Base-by-base conservation (phyloP, 2,113 vertebrate genomes). In the Alexandromys fortis region DNA sequence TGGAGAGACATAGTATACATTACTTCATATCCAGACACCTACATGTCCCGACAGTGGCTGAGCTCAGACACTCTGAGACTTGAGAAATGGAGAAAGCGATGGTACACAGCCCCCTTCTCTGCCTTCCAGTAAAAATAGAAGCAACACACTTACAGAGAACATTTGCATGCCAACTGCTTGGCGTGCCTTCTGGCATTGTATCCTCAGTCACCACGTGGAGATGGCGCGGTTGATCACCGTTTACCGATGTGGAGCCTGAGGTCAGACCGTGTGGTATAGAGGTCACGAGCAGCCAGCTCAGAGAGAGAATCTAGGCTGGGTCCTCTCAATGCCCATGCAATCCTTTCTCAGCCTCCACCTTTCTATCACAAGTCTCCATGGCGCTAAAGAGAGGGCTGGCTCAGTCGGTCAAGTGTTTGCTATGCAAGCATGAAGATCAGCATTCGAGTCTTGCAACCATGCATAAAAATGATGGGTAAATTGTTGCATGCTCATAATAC, bases 111-210 rank as follows among this genome's bases (percentile, higher is more conserved):
- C 95, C 24, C 28, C 72, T 42, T 52, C 47, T 35, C 91, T 8
- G 28, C 78, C 77, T 65, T 63, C 94, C 24, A 24, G 90, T n/a
- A 67, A 93, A 96, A 95, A 93, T 38, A 94, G 93, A 87, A 96
- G 42, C 70, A 4, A n/a, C 38, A 30, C 75, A 19, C 70, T 82
- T 38, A 24, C 7, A 2, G 73, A 73, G 65, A 19, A 5, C 47
- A 16, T 79, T 78, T 73, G 83, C 5, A 4, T 77, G 79, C 90
- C 91, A 76, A 78, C 55, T 14, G 30, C 76, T 72, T 12, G 42
- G 75, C 3, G 0, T 6, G 28, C 63, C 45, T 67, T 8, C 0
- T 28, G 47, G 3, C n/a, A 7, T 19, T 65, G 33, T 67, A 63
- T 45, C 47, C 77, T 52, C n/a, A 47, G 4, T 7, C 2, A 26